Conservation (phyloP, 2,888 invertebrate genomes). For the Megamerina dolium region DNA sequence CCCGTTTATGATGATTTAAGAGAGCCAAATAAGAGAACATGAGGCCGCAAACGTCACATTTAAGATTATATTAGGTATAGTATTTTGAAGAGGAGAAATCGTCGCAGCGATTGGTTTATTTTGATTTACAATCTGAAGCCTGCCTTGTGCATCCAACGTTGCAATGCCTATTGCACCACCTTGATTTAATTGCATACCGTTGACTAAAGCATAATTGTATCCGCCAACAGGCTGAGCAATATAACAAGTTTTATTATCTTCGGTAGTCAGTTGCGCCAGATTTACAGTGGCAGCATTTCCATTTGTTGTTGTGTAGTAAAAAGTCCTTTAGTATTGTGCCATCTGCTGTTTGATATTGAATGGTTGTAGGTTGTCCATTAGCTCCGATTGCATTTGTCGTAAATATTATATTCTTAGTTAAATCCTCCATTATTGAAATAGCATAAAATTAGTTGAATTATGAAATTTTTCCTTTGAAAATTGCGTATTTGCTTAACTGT, state of each 20-base stretch:
- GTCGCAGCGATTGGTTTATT: slow-evolving; percentile 46
- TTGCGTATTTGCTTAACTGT: too few species aligned
- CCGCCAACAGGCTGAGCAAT: slow-evolving; percentile 69
- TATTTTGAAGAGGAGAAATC: slow-evolving; percentile 54
- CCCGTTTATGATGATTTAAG: slow-evolving; percentile 80
- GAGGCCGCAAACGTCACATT: slow-evolving; percentile 80
- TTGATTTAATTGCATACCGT: slow-evolving; percentile 68
- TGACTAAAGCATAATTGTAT: slow-evolving; percentile 72
- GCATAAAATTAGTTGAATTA: too few species aligned
- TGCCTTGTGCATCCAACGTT: slow-evolving; percentile 47
- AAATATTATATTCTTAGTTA: slow-evolving; percentile 53
- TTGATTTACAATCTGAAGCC: slow-evolving; percentile 48
- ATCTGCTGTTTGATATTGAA: slow-evolving; percentile 64
- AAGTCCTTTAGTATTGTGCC: slow-evolving; percentile 60
- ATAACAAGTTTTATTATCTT: slow-evolving; percentile 66
- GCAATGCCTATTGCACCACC: slow-evolving; percentile 52
- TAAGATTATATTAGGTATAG: slow-evolving; percentile 79
- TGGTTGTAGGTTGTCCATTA: slow-evolving; percentile 57
- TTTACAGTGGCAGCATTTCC: slow-evolving; percentile 60
- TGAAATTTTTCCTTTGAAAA: too few species aligned
- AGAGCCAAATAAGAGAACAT: slow-evolving; percentile 78
- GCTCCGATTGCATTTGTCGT: slow-evolving; percentile 56
- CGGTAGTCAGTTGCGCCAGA: slow-evolving; percentile 59
- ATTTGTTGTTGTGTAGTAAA: slow-evolving; percentile 56
- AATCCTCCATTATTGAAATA: slow-evolving; percentile 46